Evolutionary conservation across 2,888 invertebrate genomes (phyloP).

Genomic region (Endotricha flammealis): DNA sequence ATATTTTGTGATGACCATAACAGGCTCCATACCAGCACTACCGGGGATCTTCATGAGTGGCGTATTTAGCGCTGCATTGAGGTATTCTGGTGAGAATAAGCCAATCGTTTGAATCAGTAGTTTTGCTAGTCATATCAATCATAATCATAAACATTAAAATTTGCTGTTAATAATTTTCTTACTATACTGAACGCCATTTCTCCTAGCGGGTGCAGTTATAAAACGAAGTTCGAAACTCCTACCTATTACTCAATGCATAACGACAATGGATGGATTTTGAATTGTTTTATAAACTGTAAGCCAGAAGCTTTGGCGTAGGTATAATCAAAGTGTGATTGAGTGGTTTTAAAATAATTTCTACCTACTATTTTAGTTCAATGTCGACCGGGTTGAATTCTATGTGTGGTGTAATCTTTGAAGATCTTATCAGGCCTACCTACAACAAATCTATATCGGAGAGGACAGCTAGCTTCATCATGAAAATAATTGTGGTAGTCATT

Average conservation of each 20-base stretch:
- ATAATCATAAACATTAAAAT: background rate
- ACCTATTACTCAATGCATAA: too few relatives aligned
- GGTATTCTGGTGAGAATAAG: constrained; percentile 60
- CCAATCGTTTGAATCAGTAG: background rate
- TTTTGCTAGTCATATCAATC: background rate
- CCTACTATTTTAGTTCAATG: constrained; percentile 80
- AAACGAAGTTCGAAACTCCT: too few relatives aligned
- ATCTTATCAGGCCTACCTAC: constrained; percentile 82
- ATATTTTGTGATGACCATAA: constrained; percentile 89
- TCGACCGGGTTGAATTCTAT: constrained; percentile 86
- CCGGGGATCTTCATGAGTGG: constrained; percentile 92
- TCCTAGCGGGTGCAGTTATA: too few relatives aligned
- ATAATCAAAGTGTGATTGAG: too few relatives aligned
- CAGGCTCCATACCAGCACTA: constrained; percentile 84
- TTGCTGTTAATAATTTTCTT: too few relatives aligned
- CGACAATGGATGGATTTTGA: too few relatives aligned
- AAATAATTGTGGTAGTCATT: constrained; percentile 81
- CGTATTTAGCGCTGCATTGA: constrained; percentile 91
- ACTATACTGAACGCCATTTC: too few relatives aligned
- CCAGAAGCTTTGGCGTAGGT: too few relatives aligned
- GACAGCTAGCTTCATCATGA: constrained; percentile 83
- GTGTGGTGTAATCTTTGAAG: constrained; percentile 86
- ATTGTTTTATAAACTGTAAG: too few relatives aligned
- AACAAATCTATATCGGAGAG: constrained; percentile 81
- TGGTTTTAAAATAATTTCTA: too few relatives aligned